Conservation (phyloP, 2,888 invertebrate species). For the Agrypnus murinus region DNA sequence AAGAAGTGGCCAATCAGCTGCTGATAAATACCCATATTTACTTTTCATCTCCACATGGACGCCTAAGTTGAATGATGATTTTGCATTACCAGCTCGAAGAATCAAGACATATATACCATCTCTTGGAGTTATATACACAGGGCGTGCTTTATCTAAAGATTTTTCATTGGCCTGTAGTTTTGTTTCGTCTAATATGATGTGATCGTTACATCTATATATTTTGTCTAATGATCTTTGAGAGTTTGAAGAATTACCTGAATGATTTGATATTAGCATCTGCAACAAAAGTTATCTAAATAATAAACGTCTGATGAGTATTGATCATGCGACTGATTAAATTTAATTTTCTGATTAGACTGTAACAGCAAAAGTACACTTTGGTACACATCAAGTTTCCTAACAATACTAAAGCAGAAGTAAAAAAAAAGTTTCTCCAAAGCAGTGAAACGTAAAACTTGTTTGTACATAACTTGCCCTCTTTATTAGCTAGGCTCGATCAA, state of each 20-base stretch:
- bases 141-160: slow-evolving; percentile 59
- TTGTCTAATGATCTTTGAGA: slow-evolving; percentile 53
- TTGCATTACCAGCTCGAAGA: slow-evolving; percentile 71
- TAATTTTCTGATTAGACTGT: too few relatives aligned
- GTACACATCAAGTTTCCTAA: too few relatives aligned
- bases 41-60: slow-evolving; percentile 84
- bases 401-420: too few relatives aligned
- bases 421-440: too few relatives aligned
- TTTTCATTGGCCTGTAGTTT: slow-evolving; percentile 61
- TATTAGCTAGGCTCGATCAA: too few relatives aligned
- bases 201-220: slow-evolving; percentile 65
- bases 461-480: too few relatives aligned
- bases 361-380: too few relatives aligned
- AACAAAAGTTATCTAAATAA: slow-evolving; percentile 35
- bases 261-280: slow-evolving; percentile 52
- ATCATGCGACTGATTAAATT: too few relatives aligned
- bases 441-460: too few relatives aligned
- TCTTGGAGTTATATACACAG: slow-evolving; percentile 75
- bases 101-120: slow-evolving; percentile 85
- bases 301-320: too few relatives aligned
- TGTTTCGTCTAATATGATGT: slow-evolving; percentile 64
- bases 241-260: slow-evolving; percentile 49
- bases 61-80: slow-evolving; percentile 73
- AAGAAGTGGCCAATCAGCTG: slow-evolving; percentile 91
- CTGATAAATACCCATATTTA: slow-evolving; percentile 88